Evolutionary conservation across 92 coral and sea anemone genomes (phyloP), one percentile per base, ranked within the genome.

Genomic region (Bergia sp.): DNA sequence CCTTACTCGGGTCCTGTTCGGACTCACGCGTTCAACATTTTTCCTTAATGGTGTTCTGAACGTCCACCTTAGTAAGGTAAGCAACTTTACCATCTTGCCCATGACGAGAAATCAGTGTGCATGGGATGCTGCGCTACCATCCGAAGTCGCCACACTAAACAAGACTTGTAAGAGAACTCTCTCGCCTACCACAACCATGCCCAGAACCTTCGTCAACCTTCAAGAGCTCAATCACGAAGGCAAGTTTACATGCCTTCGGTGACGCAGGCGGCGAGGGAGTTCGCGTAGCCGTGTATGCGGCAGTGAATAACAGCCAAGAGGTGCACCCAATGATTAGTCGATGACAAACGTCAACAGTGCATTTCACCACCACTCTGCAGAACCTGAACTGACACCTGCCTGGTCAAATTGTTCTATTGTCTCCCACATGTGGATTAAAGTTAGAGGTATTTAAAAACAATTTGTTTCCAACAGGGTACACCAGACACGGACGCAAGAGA

Each of bases 401-500:
- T 90, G 92, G 92, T 58, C 82, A 21, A 90, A 90, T 29, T 29
- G 29, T 38, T 86, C 90, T 82, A 90, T 76, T n/a, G 90, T 90
- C 20, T 90, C 88, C 3, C 73, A 80, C n/a, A 82, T 73, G 43
- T 90, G 90, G 92, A 86, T 86, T 42, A 44, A 41, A 36, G 87
- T 88, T 38, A 39, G 67, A 1, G 82, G 82, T 15, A 73, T 45
- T 1, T 90, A 79, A 77, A 90, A 90, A 64, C 92, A 90, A 82
- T 90, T 86, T 45, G 90, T 91, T 21, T 13, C 53, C 44, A 89
- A 89, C 65, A n/a, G 73, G 6, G 73, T 67, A 36, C 7, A n/a
- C 37, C 13, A 67, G 73, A 67, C 20, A 4, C 73, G 73, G 7
- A 36, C 7, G 36, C 73, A 67, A 4, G 36, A 67, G 7, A 36